Conservation (phyloP, 2,888 invertebrate species). For the Spatulosminthurus flaviceps region DNA sequence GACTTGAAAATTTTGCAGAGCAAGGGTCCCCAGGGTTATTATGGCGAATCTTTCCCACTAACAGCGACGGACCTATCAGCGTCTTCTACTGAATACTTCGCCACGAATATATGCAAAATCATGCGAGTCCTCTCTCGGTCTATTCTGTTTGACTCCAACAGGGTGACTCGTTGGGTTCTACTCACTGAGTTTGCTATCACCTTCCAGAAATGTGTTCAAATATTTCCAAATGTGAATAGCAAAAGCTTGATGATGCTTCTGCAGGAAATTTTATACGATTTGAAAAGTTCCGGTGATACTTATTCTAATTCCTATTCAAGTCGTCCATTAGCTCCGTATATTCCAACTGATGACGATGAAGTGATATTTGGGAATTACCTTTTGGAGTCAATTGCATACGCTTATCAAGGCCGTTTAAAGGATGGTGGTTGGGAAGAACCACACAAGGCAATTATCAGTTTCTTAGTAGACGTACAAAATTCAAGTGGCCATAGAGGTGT, state of each 20-base stretch:
- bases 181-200: slow-evolving; percentile 54
- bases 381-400: slow-evolving; percentile 39
- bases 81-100: slow-evolving; percentile 49
- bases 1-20: slow-evolving; percentile 15
- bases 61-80: slow-evolving; percentile 40
- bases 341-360: slow-evolving; percentile 43
- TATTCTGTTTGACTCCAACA: slow-evolving; percentile 53
- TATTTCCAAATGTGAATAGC: slow-evolving; percentile 55
- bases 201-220: slow-evolving; percentile 52
- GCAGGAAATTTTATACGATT: slow-evolving; percentile 54
- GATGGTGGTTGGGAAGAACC: slow-evolving; percentile 44
- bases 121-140: slow-evolving; percentile 56
- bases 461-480: slow-evolving; percentile 72
- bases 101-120: slow-evolving; percentile 53
- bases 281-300: slow-evolving; percentile 45
- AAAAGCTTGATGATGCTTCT: slow-evolving; percentile 54
- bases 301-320: slow-evolving; percentile 45
- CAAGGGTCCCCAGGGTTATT: slow-evolving; percentile 45
- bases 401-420: slow-evolving; percentile 39
- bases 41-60: slow-evolving; percentile 39
- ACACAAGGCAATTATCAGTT: slow-evolving; percentile 23
- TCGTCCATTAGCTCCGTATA: slow-evolving; percentile 42
- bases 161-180: slow-evolving; percentile 54
- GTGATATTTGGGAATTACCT: slow-evolving; percentile 39
- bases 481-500: slow-evolving; percentile 73